Evolutionary conservation across 2,797 vertebrate genomes (phyloP), one percentile per base, ranked within the genome.

Genomic region (Trachops cirrhosus): DNA sequence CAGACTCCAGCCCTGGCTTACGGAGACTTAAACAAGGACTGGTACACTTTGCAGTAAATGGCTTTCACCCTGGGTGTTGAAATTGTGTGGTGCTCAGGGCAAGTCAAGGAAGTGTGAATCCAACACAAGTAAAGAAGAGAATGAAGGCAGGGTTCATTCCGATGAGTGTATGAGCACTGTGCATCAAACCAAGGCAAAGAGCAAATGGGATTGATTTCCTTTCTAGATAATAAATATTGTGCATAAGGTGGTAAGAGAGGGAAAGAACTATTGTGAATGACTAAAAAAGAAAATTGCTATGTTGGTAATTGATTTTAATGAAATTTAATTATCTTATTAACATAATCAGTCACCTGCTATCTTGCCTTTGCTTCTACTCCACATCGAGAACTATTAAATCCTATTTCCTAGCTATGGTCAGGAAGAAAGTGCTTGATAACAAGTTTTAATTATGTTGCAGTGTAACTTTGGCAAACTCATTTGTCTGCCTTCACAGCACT

Each of bases 291-390:
- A 95, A 94, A 92, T 71, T 90, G 64, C 62, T 44, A 29, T 88
- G 90, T 94, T 9, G 3, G 82, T 97, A 97, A 97, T 94, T 96
- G 96, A 92, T 94, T 85, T 96, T 97, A 97, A 97, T 97, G 96
- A 86, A 96, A 95, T 93, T 96, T 96, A 97, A 98, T 97, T 96
- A 97, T 96, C 96, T 97, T 87, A 96, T 96, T 92, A 92, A 85
- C 4, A 18, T 94, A 95, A 96, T 96, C 91, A 96, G 77, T 85
- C 54, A 92, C 73, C 93, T 97, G 85, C 96, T 96, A 96, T 84
- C 89, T 95, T 85, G 48, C 92, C n/a, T 94, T 89, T 67, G 54
- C 44, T 90, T 96, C 73, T 24, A 85, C 24, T 96, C 54, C 32
- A 52, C 50, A 97, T 91, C 80, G 70, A 95, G 84, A 97, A 70